Evolutionary conservation across 1,140 invertebrate genomes (phyloP).

Genomic region (Sycophila sp.): DNA sequence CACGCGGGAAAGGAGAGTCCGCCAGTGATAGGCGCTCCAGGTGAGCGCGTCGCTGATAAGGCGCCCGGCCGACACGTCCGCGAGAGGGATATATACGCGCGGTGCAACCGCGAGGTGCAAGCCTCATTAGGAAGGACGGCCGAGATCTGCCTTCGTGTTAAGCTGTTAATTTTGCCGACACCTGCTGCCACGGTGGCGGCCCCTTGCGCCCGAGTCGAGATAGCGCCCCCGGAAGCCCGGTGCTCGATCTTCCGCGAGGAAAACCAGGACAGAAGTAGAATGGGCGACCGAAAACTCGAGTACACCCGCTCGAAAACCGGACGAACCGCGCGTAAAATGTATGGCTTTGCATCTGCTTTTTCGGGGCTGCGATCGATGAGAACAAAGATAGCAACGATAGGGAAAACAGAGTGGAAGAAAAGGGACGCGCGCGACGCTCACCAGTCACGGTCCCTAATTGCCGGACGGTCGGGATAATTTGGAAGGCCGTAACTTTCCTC

Average conservation of each 20-base stretch:
- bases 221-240: not conserved
- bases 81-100: not conserved
- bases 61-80: not conserved
- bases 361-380: constrained; percentile 18
- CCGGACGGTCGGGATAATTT: constrained; percentile 37
- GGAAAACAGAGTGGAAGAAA: not conserved
- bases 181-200: not conserved
- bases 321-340: not conserved
- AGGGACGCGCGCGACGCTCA: constrained; percentile 40
- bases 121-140: constrained; percentile 20
- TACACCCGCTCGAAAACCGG: not conserved
- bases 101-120: not conserved
- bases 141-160: constrained; percentile 21
- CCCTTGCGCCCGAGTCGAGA: not conserved
- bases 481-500: not conserved
- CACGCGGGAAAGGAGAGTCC: not conserved
- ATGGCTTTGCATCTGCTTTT: not conserved
- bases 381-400: constrained; percentile 20
- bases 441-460: constrained; percentile 60
- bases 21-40: not conserved
- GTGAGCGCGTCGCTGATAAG: not conserved
- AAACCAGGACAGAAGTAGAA: constrained; percentile 27
- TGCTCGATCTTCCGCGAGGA: constrained; percentile 28
- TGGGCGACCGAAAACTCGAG: not conserved
- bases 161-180: constrained; percentile 31